phyloP scores from a whole-genome alignment of 2,113 vertebrate genomes.

The Thryonomys swinderianus region DNA sequence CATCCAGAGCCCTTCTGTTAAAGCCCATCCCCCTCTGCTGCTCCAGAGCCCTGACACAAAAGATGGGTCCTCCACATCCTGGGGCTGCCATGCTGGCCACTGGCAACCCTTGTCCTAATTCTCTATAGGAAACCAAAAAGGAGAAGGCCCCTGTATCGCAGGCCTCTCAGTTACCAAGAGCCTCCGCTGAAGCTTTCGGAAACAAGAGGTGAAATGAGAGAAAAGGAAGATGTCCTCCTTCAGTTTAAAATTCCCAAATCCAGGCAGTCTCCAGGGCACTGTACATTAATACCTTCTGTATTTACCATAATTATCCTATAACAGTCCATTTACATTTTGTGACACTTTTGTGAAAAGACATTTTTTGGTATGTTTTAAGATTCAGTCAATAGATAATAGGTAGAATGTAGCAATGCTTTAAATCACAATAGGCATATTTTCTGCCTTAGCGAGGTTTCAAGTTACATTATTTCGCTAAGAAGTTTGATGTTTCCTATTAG shows the following conservation, averaged over 20 bases:
- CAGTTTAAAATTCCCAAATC: not conserved
- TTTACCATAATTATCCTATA: conserved; percentile 40
- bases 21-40: not conserved
- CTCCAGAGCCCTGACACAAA: not conserved
- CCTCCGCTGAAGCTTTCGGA: not conserved
- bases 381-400: conserved; percentile 18
- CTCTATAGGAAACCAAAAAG: not conserved
- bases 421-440: not conserved
- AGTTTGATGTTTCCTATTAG: not conserved
- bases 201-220: not conserved
- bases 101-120: not conserved
- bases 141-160: too few relatives aligned
- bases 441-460: conserved; percentile 33
- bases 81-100: too few relatives aligned
- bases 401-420: conserved; percentile 16
- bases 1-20: not conserved
- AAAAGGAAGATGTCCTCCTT: conserved; percentile 11
- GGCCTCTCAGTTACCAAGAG: not conserved
- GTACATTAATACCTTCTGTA: conserved; percentile 50
- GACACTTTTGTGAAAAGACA: conserved; percentile 7
- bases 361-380: conserved; percentile 53
- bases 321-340: conserved; percentile 59
- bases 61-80: not conserved
- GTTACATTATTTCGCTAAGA: not conserved
- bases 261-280: not conserved